Percentiles rank a stretch among this genome's conserved stretches.
Conservation (phyloP, 1,140 invertebrate species). For the Tenebrio molitor region DNA sequence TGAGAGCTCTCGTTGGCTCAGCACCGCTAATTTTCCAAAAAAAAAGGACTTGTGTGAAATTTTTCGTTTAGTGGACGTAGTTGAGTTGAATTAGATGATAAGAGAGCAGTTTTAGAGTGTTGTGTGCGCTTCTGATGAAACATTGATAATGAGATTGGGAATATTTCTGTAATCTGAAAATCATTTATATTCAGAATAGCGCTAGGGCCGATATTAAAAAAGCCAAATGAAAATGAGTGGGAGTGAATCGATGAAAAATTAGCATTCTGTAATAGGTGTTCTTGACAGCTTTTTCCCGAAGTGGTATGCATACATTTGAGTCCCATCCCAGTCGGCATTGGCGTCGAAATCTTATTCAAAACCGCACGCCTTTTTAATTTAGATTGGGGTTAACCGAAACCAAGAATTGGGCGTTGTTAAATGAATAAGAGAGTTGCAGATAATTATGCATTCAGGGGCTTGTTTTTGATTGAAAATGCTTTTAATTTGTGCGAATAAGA, state of each 20-base stretch:
- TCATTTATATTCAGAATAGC: constrained; percentile 35
- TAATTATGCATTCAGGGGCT: constrained; percentile 50
- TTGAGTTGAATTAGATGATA: not conserved
- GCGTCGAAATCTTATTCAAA: constrained; percentile 50
- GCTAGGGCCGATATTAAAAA: constrained; percentile 29
- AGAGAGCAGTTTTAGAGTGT: not conserved
- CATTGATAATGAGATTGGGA: constrained; percentile 20
- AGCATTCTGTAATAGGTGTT: constrained; percentile 55
- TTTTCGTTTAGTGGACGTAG: not conserved
- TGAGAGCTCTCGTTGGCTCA: not conserved
- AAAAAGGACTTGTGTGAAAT: not conserved
- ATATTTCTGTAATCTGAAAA: constrained; percentile 34
- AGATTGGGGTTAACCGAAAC: constrained; percentile 47
- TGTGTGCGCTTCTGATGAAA: not conserved
- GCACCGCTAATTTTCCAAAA: not conserved
- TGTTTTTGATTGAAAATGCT: constrained; percentile 50
- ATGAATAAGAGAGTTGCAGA: constrained; percentile 19
- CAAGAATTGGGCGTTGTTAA: constrained; percentile 23
- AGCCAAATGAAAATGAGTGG: constrained; percentile 33
- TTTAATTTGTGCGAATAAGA: constrained; percentile 51
- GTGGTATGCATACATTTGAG: constrained; percentile 52
- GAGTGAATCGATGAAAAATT: constrained; percentile 54
- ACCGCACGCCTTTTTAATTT: constrained; percentile 51
- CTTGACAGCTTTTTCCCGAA: constrained; percentile 46
- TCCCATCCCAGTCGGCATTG: constrained; percentile 47